phyloP scores from a whole-genome alignment of 2,797 vertebrate genomes.

The Syndactyla subalaris region DNA sequence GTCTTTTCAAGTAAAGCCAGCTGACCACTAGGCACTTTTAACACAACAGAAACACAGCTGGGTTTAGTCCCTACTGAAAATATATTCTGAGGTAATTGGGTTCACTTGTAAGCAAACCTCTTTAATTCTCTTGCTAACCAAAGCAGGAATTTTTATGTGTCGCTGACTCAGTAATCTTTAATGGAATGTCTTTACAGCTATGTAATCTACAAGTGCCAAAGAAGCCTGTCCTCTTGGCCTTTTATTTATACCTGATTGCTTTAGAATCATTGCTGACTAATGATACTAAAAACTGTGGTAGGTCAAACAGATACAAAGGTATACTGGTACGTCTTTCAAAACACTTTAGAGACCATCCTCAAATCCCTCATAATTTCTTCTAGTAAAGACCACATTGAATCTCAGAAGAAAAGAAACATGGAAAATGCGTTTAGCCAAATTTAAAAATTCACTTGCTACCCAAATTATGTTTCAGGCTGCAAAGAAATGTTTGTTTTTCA shows the following conservation, averaged over 20 bases:
- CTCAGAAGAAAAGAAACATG: not conserved
- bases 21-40: not conserved
- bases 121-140: constrained; percentile 12
- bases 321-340: not conserved
- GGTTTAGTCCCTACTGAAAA: not conserved
- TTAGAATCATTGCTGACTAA: constrained; percentile 23
- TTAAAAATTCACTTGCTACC: not conserved
- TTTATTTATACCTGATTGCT: constrained; percentile 38
- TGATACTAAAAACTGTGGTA: constrained; percentile 29
- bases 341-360: not conserved
- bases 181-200: constrained; percentile 26
- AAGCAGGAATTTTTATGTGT: constrained; percentile 29
- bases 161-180: constrained; percentile 16
- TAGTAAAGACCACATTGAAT: not conserved
- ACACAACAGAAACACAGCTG: not conserved
- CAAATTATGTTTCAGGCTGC: not conserved
- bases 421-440: not conserved
- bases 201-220: constrained; percentile 1
- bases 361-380: not conserved
- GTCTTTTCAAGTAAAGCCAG: constrained; percentile 15
- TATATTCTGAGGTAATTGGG: constrained; percentile 11
- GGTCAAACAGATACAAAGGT: constrained; percentile 13
- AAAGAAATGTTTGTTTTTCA: not conserved
- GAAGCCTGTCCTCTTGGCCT: constrained; percentile 46
- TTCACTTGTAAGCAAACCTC: not conserved